phyloP scores from a whole-genome alignment of 2,888 invertebrate genomes.

The Dorcus hopei region DNA sequence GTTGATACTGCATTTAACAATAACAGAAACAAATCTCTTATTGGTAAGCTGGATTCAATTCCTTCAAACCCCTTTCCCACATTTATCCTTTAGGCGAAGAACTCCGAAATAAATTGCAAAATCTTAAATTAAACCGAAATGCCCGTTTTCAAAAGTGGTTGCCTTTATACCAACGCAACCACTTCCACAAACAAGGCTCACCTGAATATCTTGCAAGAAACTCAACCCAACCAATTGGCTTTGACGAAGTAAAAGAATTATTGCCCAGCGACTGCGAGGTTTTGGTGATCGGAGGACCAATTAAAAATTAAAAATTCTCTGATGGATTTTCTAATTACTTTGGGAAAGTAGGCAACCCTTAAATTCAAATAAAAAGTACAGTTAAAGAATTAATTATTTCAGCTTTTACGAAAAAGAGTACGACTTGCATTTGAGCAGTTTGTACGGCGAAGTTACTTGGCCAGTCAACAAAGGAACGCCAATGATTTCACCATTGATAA shows the following conservation, averaged over 20 bases:
- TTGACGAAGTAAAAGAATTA: neutral
- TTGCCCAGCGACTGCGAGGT: neutral
- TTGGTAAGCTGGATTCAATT: neutral
- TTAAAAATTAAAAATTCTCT: neutral
- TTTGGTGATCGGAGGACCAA: neutral
- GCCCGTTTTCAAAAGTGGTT: neutral
- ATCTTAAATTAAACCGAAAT: neutral
- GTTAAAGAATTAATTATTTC: constrained; percentile 28
- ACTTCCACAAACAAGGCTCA: neutral
- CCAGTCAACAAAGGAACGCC: constrained; percentile 86
- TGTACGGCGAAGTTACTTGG: constrained; percentile 73
- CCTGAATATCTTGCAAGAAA: neutral
- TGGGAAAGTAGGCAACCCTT: neutral
- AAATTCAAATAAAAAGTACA: neutral
- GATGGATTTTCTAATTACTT: neutral
- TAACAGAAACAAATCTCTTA: neutral
- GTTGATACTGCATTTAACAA: neutral
- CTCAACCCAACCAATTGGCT: neutral
- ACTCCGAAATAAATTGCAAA: neutral
- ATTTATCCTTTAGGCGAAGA: neutral
- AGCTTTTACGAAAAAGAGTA: constrained; percentile 77
- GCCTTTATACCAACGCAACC: neutral
- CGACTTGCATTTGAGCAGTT: constrained; percentile 67
- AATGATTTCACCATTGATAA: constrained; percentile 77
- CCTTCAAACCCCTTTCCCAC: too few relatives aligned